These are phyloP conservation scores for Hipparchia sbordonii DNA, from an alignment of 2,888 invertebrate species.

Conservation along the genomic window DNA sequence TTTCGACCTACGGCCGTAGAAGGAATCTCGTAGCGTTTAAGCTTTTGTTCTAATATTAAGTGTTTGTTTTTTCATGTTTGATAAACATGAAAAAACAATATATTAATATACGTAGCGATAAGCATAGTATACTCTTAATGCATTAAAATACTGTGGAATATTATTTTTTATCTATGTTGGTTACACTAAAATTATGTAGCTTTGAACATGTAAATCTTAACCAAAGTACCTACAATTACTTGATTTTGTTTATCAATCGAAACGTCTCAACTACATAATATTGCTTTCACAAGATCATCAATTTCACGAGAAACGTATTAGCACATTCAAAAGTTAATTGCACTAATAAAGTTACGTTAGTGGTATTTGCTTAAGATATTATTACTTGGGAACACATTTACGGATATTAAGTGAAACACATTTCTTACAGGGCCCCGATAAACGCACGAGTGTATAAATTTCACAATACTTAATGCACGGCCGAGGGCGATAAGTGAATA, in stretches of 20 bases:
- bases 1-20: too few species aligned
- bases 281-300: background rate
- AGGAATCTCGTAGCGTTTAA: too few species aligned
- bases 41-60: too few species aligned
- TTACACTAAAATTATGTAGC: too few species aligned
- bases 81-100: background rate
- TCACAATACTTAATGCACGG: conserved; percentile 38
- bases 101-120: background rate
- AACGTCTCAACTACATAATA: too few species aligned
- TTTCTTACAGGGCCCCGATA: conserved; percentile 34
- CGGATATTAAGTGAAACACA: conserved; percentile 38
- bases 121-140: too few species aligned
- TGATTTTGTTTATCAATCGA: too few species aligned
- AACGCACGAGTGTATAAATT: conserved; percentile 35
- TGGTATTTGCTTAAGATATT: conserved; percentile 31
- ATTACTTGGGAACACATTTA: conserved; percentile 29
- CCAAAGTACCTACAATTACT: too few species aligned
- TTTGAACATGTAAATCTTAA: too few species aligned
- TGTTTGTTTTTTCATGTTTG: too few species aligned
- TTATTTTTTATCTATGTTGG: too few species aligned
- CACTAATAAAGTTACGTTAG: conserved; percentile 26
- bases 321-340: conserved; percentile 26
- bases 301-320: conserved; percentile 7
- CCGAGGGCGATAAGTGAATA: conserved; percentile 37
- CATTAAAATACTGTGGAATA: too few species aligned